Percentiles rank a stretch among this genome's conserved stretches.
phyloP scores from a whole-genome alignment of 1,140 invertebrate species.

The Adoxophyes honmai region DNA sequence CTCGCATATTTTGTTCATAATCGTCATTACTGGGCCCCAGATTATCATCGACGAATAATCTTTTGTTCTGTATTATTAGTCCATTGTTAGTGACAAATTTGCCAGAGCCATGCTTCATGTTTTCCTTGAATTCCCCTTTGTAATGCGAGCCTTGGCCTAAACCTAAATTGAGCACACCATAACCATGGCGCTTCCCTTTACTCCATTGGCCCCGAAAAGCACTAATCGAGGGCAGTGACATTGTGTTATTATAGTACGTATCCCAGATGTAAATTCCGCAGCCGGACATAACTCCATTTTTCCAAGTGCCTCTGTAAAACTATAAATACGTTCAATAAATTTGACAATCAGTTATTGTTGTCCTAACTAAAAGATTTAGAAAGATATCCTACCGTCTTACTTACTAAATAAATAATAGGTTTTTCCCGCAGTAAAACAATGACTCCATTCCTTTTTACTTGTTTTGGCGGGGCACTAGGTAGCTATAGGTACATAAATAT shows the following conservation, averaged over 20 bases:
- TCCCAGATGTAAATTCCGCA: conserved; percentile 78
- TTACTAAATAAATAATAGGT: no score
- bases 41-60: conserved; percentile 74
- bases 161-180: conserved; percentile 74
- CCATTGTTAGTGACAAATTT: conserved; percentile 77
- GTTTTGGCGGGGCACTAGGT: no score
- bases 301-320: conserved; percentile 78
- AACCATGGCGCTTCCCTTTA: conserved; percentile 73
- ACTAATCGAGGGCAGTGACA: conserved; percentile 71
- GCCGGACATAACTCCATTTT: conserved; percentile 75
- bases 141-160: conserved; percentile 74
- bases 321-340: conserved; percentile 25
- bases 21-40: conserved; percentile 35
- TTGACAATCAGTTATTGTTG: no score
- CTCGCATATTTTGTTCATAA: conserved; percentile 16
- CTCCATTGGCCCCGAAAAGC: conserved; percentile 76
- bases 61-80: conserved; percentile 63
- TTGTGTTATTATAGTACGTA: conserved; percentile 68
- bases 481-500: no score
- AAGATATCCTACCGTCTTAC: no score
- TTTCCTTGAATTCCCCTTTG: conserved; percentile 75
- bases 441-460: no score
- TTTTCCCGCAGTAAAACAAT: no score
- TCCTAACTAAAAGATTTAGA: no score
- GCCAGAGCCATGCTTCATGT: conserved; percentile 78